phyloP scores from a whole-genome alignment of 2,888 invertebrate species.

The Priocnemis perturbator region DNA sequence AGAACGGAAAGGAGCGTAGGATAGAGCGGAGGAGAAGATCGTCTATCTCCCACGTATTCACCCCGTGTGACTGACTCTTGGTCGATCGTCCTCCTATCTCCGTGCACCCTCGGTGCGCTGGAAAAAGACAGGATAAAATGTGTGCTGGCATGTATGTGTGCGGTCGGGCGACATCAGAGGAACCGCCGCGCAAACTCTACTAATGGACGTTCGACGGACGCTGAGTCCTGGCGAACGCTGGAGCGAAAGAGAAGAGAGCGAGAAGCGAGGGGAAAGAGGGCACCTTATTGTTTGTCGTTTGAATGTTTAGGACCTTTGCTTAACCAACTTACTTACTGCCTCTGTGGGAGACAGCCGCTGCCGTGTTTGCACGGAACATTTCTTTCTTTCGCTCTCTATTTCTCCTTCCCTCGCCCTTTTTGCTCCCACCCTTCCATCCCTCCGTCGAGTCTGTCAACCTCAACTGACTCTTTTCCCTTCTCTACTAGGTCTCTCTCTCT shows the following conservation, averaged over 20 bases:
- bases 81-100: no score
- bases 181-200: conserved; percentile 74
- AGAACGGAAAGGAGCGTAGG: no score
- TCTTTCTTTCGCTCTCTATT: conserved; percentile 25
- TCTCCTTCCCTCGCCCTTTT: conserved; percentile 27
- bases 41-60: no score
- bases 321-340: conserved; percentile 73
- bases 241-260: conserved; percentile 35
- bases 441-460: conserved; percentile 11
- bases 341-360: conserved; percentile 65
- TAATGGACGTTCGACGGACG: conserved; percentile 68
- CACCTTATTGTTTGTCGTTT: conserved; percentile 73
- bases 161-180: conserved; percentile 70
- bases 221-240: conserved; percentile 27
- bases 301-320: conserved; percentile 73
- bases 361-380: conserved; percentile 57
- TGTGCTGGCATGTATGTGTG: conserved; percentile 25
- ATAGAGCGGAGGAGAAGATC: no score
- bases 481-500: conserved; percentile 10
- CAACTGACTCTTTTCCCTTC: conserved; percentile 6
- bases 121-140: no score
- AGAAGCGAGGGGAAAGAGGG: conserved; percentile 46
- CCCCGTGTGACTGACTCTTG: no score
- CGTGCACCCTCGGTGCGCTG: no score
- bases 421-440: conserved; percentile 11